These are phyloP conservation scores for Anguilla rostrata DNA, from an alignment of 2,113 vertebrate genomes.

Conservation along the genomic window DNA sequence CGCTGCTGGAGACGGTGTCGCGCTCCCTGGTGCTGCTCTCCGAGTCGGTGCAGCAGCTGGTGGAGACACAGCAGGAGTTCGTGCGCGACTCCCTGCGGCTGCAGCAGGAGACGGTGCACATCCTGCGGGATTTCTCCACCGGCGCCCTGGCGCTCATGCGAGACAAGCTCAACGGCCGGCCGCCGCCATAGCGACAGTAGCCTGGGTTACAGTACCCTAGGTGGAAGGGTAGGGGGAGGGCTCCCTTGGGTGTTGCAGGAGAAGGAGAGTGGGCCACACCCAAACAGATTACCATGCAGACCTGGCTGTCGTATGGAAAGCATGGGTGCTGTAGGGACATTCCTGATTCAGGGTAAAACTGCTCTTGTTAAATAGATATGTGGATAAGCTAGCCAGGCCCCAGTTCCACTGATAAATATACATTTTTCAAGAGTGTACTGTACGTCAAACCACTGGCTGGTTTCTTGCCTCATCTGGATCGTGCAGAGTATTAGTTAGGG, in stretches of 20 bases:
- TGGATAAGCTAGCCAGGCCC: background rate
- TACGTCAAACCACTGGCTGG: background rate
- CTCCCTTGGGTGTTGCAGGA: background rate
- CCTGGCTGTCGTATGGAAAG: background rate
- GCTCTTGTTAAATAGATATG: background rate
- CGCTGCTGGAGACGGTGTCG: conserved; percentile 66
- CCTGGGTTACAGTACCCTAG: background rate
- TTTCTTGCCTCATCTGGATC: background rate
- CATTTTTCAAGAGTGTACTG: background rate
- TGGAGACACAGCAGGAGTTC: conserved; percentile 75
- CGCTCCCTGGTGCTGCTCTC: conserved; percentile 74
- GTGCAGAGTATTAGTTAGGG: background rate
- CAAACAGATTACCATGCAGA: background rate
- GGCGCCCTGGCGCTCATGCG: conserved; percentile 70
- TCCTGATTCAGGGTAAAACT: background rate
- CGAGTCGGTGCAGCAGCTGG: conserved; percentile 73
- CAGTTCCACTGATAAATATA: background rate
- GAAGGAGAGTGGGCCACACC: background rate
- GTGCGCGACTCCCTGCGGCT: conserved; percentile 69
- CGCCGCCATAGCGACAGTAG: conserved; percentile 54
- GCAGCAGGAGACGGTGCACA: conserved; percentile 71
- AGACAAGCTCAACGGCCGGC: conserved; percentile 75
- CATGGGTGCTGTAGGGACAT: background rate
- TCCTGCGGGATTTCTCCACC: conserved; percentile 71
- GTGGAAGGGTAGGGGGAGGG: background rate